Evolutionary conservation across 2,888 invertebrate species (phyloP).

Genomic region (Drosophila paramelanica): DNA sequence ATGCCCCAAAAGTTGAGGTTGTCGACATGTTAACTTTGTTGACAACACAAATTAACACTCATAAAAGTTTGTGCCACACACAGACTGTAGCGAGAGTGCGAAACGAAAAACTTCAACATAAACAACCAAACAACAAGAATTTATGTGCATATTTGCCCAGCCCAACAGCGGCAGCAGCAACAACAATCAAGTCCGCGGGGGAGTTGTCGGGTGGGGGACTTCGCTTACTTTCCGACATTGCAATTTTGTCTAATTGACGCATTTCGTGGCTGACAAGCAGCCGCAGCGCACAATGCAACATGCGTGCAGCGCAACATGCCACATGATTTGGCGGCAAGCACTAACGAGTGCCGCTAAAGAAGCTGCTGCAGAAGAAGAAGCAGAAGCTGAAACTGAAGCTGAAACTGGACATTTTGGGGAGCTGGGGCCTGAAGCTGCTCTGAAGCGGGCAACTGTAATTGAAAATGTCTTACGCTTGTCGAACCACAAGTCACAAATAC

Average conservation of each 20-base stretch:
- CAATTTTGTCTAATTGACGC: slow-evolving; percentile 82
- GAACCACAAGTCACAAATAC: slow-evolving; percentile 72
- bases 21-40: slow-evolving; percentile 69
- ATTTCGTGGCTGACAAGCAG: slow-evolving; percentile 73
- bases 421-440: neutral
- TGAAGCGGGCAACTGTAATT: slow-evolving; percentile 75
- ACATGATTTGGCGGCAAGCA: slow-evolving; percentile 53
- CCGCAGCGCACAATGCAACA: slow-evolving; percentile 50
- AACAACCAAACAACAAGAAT: slow-evolving; percentile 58
- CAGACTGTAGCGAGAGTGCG: slow-evolving; percentile 45
- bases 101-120: slow-evolving; percentile 54
- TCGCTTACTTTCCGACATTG: slow-evolving; percentile 64
- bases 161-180: slow-evolving; percentile 9
- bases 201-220: neutral
- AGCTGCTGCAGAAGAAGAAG: neutral
- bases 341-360: slow-evolving; percentile 44
- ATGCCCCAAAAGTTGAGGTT: slow-evolving; percentile 13
- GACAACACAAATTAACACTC: slow-evolving; percentile 77
- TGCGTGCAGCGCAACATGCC: slow-evolving; percentile 50
- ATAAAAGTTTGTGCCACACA: slow-evolving; percentile 64
- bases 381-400: slow-evolving; percentile 14
- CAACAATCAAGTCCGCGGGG: slow-evolving; percentile 13
- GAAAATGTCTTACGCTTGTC: slow-evolving; percentile 83
- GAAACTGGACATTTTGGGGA: slow-evolving; percentile 28
- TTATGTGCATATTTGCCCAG: slow-evolving; percentile 63